These are phyloP conservation scores for Octodonta nipae DNA, from an alignment of 2,888 invertebrate genomes.

Conservation along the genomic window DNA sequence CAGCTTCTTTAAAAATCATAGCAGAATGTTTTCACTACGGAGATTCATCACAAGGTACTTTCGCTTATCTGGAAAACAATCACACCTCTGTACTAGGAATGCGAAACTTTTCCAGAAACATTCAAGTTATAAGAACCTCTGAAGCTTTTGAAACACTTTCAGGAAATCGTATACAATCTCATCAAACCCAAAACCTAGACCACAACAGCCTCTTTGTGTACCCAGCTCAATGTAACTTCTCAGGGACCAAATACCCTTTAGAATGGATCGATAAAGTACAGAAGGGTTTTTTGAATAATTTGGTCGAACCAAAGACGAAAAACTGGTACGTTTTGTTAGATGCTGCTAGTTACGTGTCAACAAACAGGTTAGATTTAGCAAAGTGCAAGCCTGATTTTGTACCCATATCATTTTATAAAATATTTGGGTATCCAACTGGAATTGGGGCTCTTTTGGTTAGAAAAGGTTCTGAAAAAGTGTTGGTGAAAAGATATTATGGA, in stretches of 20 bases:
- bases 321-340: constrained; percentile 70
- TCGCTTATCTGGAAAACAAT: constrained; percentile 75
- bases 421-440: constrained; percentile 92
- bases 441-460: constrained; percentile 76
- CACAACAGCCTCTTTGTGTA: constrained; percentile 60
- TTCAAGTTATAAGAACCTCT: constrained; percentile 45
- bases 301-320: constrained; percentile 27
- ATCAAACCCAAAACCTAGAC: constrained; percentile 3
- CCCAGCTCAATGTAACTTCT: constrained; percentile 91
- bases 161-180: not conserved
- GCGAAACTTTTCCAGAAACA: constrained; percentile 55
- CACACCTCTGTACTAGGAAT: constrained; percentile 93
- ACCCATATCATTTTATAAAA: constrained; percentile 88
- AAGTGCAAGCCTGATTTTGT: constrained; percentile 73
- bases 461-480: constrained; percentile 45
- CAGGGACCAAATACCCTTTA: constrained; percentile 79
- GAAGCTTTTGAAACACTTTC: constrained; percentile 38
- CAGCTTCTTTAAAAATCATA: constrained; percentile 68
- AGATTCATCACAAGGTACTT: constrained; percentile 33
- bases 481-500: constrained; percentile 72
- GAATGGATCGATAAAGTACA: constrained; percentile 52
- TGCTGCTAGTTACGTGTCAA: constrained; percentile 69
- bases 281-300: constrained; percentile 42
- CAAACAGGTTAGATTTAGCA: constrained; percentile 63
- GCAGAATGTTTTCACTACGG: constrained; percentile 66